Evolutionary conservation across 2,888 invertebrate species (phyloP).

Genomic region (Dexiosoma caninum): DNA sequence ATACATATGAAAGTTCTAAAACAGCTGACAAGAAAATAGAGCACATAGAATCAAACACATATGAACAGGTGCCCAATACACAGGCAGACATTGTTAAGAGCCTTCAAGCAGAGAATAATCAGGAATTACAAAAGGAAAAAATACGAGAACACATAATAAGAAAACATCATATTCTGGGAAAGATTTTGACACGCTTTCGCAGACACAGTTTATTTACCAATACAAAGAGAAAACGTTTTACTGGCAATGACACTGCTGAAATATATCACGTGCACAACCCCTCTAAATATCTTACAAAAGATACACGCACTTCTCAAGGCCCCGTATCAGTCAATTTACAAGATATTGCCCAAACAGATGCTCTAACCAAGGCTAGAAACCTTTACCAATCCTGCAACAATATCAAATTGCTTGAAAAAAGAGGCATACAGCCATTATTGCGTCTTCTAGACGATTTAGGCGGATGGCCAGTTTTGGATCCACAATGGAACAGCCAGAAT

Average conservation of each 20-base stretch:
- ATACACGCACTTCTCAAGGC: neutral
- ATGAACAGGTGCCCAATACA: conserved; percentile 62
- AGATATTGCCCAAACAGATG: conserved; percentile 82
- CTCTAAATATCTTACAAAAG: neutral
- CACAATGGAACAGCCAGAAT: conserved; percentile 81
- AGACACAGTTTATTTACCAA: conserved; percentile 66
- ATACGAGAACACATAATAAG: conserved; percentile 70
- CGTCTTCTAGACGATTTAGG: conserved; percentile 85
- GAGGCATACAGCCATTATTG: conserved; percentile 85
- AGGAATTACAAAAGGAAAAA: conserved; percentile 65
- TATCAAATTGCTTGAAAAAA: conserved; percentile 83
- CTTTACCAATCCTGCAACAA: conserved; percentile 94
- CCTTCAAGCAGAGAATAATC: conserved; percentile 38
- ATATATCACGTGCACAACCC: neutral
- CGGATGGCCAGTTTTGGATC: conserved; percentile 90
- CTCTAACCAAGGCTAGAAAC: conserved; percentile 88
- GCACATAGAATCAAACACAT: conserved; percentile 65
- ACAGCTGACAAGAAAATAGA: conserved; percentile 53
- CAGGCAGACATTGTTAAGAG: conserved; percentile 65
- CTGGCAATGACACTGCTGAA: conserved; percentile 37
- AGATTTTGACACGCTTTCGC: conserved; percentile 70
- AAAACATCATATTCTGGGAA: conserved; percentile 68
- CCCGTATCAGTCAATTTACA: neutral
- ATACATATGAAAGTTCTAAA: conserved; percentile 23
- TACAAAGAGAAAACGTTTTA: conserved; percentile 70